A percentile compares a stretch with the other conserved stretches of the same genome.
Evolutionary conservation across 2,113 vertebrate genomes (phyloP).

Genomic region (Takifugu bimaculatus): DNA sequence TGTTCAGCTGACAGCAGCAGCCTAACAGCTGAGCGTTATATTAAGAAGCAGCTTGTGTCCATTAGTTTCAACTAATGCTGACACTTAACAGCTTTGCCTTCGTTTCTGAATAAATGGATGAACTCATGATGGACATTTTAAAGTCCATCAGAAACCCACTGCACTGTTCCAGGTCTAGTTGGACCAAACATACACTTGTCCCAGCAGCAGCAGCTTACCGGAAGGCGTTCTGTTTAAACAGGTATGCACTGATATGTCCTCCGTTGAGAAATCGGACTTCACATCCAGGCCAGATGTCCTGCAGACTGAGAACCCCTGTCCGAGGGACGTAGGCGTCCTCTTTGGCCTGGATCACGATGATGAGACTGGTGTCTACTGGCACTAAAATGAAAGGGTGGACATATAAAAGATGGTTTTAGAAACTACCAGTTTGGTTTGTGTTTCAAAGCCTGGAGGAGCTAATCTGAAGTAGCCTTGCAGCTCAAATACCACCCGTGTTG

Average conservation of each 20-base stretch:
- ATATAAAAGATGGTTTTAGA: background rate
- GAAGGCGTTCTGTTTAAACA: slow-evolving; percentile 96
- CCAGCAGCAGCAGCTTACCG: slow-evolving; percentile 70
- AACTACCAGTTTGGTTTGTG: too few species aligned
- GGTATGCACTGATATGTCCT: slow-evolving; percentile 94
- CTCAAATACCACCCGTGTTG: too few species aligned
- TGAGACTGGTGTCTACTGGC: slow-evolving; percentile 93
- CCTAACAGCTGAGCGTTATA: too few species aligned
- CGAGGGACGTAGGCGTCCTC: slow-evolving; percentile 95
- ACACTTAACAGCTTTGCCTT: too few species aligned
- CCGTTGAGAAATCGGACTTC: slow-evolving; percentile 92
- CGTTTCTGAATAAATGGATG: too few species aligned
- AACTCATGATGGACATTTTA: too few species aligned
- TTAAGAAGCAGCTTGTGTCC: too few species aligned
- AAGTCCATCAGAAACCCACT: too few species aligned
- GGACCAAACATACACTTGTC: background rate
- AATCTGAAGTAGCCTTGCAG: too few species aligned
- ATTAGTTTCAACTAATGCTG: too few species aligned
- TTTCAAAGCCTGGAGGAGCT: too few species aligned
- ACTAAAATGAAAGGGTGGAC: slow-evolving; percentile 66
- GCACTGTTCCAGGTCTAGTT: background rate
- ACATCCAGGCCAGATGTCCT: slow-evolving; percentile 97
- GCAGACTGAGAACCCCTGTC: slow-evolving; percentile 90
- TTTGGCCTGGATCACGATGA: slow-evolving; percentile 93
- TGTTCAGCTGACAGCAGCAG: too few species aligned